Evolutionary conservation across 2,113 vertebrate species (phyloP).

Genomic region (Chaetops frenatus): DNA sequence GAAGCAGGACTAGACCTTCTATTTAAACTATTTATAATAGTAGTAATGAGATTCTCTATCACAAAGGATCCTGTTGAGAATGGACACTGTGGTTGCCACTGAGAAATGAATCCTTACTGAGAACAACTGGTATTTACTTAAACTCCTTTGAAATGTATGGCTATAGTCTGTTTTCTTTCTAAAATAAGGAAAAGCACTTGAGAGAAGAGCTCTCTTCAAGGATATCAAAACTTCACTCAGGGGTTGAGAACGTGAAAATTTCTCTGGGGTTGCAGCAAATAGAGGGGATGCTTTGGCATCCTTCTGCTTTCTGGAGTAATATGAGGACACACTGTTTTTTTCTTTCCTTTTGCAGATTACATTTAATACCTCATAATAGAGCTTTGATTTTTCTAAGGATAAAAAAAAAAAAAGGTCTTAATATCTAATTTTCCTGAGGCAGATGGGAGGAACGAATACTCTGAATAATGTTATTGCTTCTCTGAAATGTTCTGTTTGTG

Average conservation of each 20-base stretch:
- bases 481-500: slow-evolving; percentile 41
- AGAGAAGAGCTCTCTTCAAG: slow-evolving; percentile 23
- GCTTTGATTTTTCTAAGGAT: not conserved
- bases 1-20: not conserved
- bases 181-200: not conserved
- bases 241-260: not conserved
- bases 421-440: not conserved
- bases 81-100: not conserved
- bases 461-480: not conserved
- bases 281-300: not conserved
- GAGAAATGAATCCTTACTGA: not conserved
- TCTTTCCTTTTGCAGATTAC: slow-evolving; percentile 20
- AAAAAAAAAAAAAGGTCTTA: not conserved
- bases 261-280: not conserved
- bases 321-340: not conserved
- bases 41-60: not conserved
- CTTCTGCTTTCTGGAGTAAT: not conserved
- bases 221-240: not conserved
- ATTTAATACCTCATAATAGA: slow-evolving; percentile 6
- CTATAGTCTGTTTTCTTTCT: not conserved
- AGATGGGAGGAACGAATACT: not conserved
- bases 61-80: not conserved
- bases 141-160: not conserved
- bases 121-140: not conserved
- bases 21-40: not conserved